These are phyloP conservation scores for Catocala fraxini DNA, from an alignment of 2,888 invertebrate genomes.

Conservation along the genomic window DNA sequence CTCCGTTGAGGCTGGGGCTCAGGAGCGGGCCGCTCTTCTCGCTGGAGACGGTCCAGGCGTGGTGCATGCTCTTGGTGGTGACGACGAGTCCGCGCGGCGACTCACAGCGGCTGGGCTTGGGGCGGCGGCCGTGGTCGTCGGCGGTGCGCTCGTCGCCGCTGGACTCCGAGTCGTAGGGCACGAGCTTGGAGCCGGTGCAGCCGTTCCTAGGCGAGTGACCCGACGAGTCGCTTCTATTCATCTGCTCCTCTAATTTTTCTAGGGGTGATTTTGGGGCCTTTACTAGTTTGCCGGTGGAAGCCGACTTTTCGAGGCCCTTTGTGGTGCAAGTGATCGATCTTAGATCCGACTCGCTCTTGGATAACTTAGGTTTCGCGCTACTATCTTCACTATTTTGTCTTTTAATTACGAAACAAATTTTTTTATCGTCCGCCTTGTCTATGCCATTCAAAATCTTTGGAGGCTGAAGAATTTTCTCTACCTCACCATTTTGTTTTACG, in stretches of 20 bases:
- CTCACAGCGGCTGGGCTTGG: conserved; percentile 71
- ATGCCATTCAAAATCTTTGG: conserved; percentile 71
- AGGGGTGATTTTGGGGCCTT: conserved; percentile 76
- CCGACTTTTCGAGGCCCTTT: conserved; percentile 65
- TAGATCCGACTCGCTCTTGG: conserved; percentile 73
- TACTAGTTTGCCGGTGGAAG: conserved; percentile 68
- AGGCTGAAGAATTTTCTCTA: conserved; percentile 72
- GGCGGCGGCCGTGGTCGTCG: conserved; percentile 58
- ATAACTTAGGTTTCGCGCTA: conserved; percentile 62
- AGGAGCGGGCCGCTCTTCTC: conserved; percentile 76
- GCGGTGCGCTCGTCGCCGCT: conserved; percentile 75
- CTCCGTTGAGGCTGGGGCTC: conserved; percentile 84
- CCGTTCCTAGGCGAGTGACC: conserved; percentile 66
- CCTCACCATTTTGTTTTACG: conserved; percentile 82
- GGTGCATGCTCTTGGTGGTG: conserved; percentile 76
- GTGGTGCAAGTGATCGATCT: conserved; percentile 53
- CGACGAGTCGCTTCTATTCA: conserved; percentile 72
- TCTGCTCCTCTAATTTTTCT: conserved; percentile 81
- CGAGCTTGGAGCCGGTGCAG: conserved; percentile 74
- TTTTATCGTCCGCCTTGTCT: conserved; percentile 75
- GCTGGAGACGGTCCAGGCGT: conserved; percentile 80
- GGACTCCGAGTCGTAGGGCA: conserved; percentile 89
- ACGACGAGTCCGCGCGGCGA: conserved; percentile 67
- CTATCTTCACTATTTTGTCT: conserved; percentile 69
- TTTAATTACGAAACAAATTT: conserved; percentile 73